Percentiles rank a stretch among this genome's conserved stretches.
These are phyloP conservation scores for Lottia scabra DNA, from an alignment of 2,888 invertebrate genomes.

Conservation along the genomic window DNA sequence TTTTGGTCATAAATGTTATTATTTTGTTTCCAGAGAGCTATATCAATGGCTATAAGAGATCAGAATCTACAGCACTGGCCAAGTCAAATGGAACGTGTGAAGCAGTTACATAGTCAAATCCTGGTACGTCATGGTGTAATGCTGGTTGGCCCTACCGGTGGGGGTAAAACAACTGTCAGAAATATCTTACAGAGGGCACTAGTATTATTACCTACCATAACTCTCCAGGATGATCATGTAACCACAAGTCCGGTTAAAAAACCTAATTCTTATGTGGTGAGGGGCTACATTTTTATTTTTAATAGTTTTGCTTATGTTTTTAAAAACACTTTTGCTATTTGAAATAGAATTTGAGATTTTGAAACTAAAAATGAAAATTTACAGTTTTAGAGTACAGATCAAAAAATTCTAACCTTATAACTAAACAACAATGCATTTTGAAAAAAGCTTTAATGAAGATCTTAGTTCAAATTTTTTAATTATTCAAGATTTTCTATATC, in stretches of 20 bases:
- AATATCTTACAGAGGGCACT: conserved; percentile 67
- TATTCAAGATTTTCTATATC: too few species aligned
- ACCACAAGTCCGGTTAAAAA: background rate
- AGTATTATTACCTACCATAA: conserved; percentile 60
- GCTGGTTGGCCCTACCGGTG: conserved; percentile 68
- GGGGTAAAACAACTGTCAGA: conserved; percentile 67
- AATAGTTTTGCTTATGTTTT: too few species aligned
- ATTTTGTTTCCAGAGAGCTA: conserved; percentile 57
- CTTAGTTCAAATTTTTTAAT: too few species aligned
- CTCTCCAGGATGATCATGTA: conserved; percentile 39
- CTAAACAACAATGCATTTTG: too few species aligned
- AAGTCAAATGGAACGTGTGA: conserved; percentile 66
- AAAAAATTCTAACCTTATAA: too few species aligned
- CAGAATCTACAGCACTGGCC: conserved; percentile 66
- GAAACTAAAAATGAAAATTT: too few species aligned
- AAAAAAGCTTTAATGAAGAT: too few species aligned
- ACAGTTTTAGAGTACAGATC: too few species aligned
- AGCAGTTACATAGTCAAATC: conserved; percentile 69
- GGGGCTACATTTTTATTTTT: background rate
- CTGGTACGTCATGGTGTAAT: conserved; percentile 68
- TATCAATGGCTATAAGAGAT: conserved; percentile 64
- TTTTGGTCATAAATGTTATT: too few species aligned
- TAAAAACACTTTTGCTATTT: too few species aligned
- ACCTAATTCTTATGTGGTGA: conserved; percentile 7
- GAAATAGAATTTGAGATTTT: too few species aligned